Conservation (phyloP, 2,888 invertebrate genomes). For the Trimorus sp. region DNA sequence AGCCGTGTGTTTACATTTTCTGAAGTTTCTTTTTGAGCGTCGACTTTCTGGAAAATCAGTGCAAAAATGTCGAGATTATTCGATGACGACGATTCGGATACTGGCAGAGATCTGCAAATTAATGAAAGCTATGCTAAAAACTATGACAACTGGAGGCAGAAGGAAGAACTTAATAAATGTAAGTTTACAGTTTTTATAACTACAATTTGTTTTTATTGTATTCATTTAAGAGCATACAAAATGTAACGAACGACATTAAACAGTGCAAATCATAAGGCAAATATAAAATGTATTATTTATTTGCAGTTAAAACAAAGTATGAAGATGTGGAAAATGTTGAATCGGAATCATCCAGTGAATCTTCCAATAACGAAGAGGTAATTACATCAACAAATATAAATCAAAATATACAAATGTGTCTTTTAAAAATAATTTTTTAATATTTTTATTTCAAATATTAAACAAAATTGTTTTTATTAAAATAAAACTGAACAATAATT, state of each 20-base stretch:
- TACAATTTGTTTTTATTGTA: not conserved
- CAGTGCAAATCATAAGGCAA: no score
- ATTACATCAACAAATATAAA: not conserved
- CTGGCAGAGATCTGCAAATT: conserved; percentile 84
- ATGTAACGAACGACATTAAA: not conserved
- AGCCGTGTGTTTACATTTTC: no score
- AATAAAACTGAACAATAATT: no score
- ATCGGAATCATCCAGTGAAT: conserved; percentile 79
- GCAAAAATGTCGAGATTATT: conserved; percentile 78
- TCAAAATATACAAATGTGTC: no score
- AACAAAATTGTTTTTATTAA: no score
- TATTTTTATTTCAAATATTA: no score
- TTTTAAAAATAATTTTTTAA: no score
- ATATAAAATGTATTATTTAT: no score
- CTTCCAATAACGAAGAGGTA: conserved; percentile 84
- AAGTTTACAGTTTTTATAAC: conserved; percentile 73
- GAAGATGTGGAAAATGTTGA: conserved; percentile 83
- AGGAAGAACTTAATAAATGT: conserved; percentile 93
- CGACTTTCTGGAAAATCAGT: no score
- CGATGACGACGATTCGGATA: conserved; percentile 84
- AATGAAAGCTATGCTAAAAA: conserved; percentile 92
- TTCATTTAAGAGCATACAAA: not conserved
- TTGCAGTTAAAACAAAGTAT: conserved; percentile 87
- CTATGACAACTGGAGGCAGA: conserved; percentile 92
- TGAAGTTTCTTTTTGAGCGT: no score